Evolutionary conservation across 2,888 invertebrate species (phyloP).

Genomic region (Crossocerus cetratus): DNA sequence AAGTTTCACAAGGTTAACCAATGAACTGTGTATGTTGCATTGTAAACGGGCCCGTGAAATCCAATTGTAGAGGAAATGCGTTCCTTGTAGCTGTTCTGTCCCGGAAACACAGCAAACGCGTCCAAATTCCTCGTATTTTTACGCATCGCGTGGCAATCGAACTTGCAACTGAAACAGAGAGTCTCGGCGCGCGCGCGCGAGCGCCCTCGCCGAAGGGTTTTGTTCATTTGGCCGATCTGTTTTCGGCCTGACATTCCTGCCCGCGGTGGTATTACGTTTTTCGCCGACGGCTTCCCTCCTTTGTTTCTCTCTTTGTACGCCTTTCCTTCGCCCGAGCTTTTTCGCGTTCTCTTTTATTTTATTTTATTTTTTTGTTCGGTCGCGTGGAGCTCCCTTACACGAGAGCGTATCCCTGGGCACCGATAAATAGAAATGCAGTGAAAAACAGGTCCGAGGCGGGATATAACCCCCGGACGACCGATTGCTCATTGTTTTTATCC

Average conservation of each 20-base stretch:
- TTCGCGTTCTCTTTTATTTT: too few species aligned
- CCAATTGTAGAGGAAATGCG: not conserved
- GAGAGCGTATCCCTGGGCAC: constrained; percentile 34
- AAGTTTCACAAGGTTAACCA: too few species aligned
- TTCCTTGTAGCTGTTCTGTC: not conserved
- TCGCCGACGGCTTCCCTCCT: constrained; percentile 9
- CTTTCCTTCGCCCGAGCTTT: constrained; percentile 10
- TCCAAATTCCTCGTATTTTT: constrained; percentile 14
- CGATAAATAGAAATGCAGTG: constrained; percentile 56
- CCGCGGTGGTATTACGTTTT: constrained; percentile 43
- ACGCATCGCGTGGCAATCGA: constrained; percentile 34
- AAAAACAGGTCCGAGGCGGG: constrained; percentile 40
- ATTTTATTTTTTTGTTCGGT: not conserved
- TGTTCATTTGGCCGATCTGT: constrained; percentile 35
- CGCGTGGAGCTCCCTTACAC: constrained; percentile 23
- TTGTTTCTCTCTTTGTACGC: constrained; percentile 11
- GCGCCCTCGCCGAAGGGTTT: constrained; percentile 44
- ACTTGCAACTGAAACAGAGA: constrained; percentile 45
- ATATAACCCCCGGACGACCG: constrained; percentile 45
- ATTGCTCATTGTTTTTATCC: constrained; percentile 59
- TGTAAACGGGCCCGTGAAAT: not conserved
- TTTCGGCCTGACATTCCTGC: constrained; percentile 49
- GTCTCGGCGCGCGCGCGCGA: too few species aligned
- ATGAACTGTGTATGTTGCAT: not conserved
- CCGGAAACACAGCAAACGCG: not conserved